Conservation (phyloP, 1,140 invertebrate genomes). For the Drosophila sturtevanti region DNA sequence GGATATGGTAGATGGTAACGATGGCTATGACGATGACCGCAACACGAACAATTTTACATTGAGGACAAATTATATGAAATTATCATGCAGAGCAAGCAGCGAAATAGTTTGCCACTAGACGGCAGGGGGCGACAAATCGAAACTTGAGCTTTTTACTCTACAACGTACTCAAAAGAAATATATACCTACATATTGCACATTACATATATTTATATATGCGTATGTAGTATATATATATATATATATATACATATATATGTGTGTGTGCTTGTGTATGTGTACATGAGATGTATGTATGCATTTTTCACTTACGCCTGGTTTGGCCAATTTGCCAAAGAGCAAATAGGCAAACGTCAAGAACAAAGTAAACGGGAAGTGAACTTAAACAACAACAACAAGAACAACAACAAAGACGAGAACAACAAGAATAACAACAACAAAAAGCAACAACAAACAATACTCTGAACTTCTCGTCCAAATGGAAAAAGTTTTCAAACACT, state of each 20-base stretch:
- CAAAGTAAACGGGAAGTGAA: conserved; percentile 14
- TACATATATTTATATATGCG: conserved; percentile 5
- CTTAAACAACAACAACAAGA: conserved; percentile 29
- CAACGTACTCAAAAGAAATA: conserved; percentile 38
- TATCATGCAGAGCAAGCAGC: conserved; percentile 74
- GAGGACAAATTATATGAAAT: conserved; percentile 75
- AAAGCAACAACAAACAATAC: conserved; percentile 18
- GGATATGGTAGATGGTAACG: conserved; percentile 2
- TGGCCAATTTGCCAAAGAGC: conserved; percentile 58
- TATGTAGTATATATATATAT: conserved; percentile 30
- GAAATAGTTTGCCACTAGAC: conserved; percentile 57
- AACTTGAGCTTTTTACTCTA: conserved; percentile 38
- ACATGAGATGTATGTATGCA: conserved; percentile 32
- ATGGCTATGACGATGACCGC: conserved; percentile 43
- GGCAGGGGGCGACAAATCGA: conserved; percentile 54
- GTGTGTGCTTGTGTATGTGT: conserved; percentile 65
- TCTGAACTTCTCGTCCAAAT: conserved; percentile 49
- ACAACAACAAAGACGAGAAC: conserved; percentile 21
- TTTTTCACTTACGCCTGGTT: conserved; percentile 63
- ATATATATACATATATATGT: conserved; percentile 55
- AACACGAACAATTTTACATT: conserved; percentile 46
- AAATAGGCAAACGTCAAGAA: conserved; percentile 22
- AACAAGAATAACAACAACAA: conserved; percentile 31
- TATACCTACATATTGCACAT: neutral
- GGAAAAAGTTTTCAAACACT: conserved; percentile 67